Evolutionary conservation across 2,888 invertebrate genomes (phyloP), one percentile per base, ranked within the genome.

Genomic region (Xylota sylvarum): DNA sequence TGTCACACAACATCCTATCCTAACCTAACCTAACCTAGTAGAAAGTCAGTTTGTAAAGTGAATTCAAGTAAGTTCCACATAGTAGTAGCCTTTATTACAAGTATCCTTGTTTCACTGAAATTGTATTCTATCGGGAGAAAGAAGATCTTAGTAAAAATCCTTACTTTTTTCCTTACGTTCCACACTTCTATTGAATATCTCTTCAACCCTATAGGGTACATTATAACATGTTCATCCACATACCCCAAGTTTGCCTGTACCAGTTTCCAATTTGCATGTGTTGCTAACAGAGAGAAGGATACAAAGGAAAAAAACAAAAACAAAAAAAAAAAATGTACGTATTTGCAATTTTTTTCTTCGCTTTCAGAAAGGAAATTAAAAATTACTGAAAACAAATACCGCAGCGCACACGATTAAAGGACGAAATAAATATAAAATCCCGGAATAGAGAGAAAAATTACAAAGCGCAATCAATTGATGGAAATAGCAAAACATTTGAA

Each of bases 281-380:
- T 43, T n/a, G n/a, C n/a, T 40, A 60, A 0, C 56, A 56, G 14
- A 17, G 17, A 14, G 17, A 56, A 19, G 35, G 19, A 37, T 37
- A 19, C 50, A 23, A 23, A 27, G 10, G 27, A 23, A 27, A 52
- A 52, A 10, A 52, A 27, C 48, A n/a, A n/a, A n/a, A n/a, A n/a
- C n/a, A n/a, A n/a, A n/a, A n/a, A n/a, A n/a, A n/a, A n/a, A n/a
- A 50, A 23, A 50, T 7, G 9, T 32, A 32, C 6, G 32, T 32
- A 32, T 6, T 32, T 32, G 32, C 32, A 1, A 7, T 35, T 35
- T 35, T 5, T 35, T 35, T 35, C 4, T 67, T 69, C 14, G 6
- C 23, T 40, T n/a, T 56, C 23, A 46, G 35, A 67, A 30, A 60
- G 77, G 67, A 67, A 77, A 77, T 77, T 77, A 77, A 67, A 67